These are phyloP conservation scores for Drosophila gunungcola DNA, from an alignment of 1,140 invertebrate species.

Conservation along the genomic window DNA sequence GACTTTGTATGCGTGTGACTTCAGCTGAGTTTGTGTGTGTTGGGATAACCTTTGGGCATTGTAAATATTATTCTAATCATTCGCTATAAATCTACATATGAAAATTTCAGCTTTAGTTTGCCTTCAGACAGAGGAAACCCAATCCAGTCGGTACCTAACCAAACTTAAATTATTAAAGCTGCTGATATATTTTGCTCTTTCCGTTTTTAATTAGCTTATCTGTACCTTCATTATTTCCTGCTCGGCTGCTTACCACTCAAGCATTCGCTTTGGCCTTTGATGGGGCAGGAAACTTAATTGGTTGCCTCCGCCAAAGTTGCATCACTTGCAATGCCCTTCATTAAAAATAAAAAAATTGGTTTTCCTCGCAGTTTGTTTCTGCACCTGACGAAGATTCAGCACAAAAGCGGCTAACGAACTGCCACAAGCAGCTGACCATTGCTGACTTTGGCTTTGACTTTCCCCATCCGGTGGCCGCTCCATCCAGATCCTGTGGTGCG, in stretches of 20 bases:
- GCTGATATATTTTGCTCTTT: neutral
- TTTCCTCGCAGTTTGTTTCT: constrained; percentile 4
- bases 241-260: constrained; percentile 23
- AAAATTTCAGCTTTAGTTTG: constrained; percentile 73
- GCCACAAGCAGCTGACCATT: constrained; percentile 54
- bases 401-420: constrained; percentile 56
- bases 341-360: constrained; percentile 36
- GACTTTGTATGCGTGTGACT: constrained; percentile 53
- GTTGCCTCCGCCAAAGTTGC: constrained; percentile 34
- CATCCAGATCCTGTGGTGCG: neutral
- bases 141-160: constrained; percentile 8
- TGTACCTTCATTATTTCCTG: constrained; percentile 16
- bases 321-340: constrained; percentile 46
- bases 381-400: constrained; percentile 6
- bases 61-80: constrained; percentile 82
- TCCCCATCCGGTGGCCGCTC: neutral
- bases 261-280: constrained; percentile 39
- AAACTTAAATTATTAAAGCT: constrained; percentile 56
- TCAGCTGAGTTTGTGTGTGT: constrained; percentile 24
- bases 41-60: constrained; percentile 66
- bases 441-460: constrained; percentile 52
- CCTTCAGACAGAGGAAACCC: constrained; percentile 32
- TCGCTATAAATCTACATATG: constrained; percentile 80
- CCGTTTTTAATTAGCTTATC: constrained; percentile 40
- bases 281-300: constrained; percentile 58